phyloP scores from a whole-genome alignment of 2,113 vertebrate genomes.

The Dolichallabes microphthalmus region DNA sequence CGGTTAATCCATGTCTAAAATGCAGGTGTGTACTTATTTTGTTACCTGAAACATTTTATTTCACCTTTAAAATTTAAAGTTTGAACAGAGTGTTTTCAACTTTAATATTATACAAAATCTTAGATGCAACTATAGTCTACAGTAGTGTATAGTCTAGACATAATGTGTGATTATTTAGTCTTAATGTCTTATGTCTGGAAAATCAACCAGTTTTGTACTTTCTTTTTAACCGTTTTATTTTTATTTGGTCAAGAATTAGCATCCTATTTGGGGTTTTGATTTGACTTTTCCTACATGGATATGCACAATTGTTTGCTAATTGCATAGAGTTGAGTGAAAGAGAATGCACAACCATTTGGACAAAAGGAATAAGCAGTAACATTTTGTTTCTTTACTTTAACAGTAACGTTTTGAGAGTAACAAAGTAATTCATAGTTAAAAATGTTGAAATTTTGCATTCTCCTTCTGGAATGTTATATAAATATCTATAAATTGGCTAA shows the following conservation, averaged over 20 bases:
- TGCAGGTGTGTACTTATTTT: neutral
- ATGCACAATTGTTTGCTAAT: slow-evolving; percentile 53
- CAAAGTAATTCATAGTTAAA: neutral
- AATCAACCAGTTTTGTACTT: slow-evolving; percentile 28
- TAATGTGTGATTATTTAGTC: neutral
- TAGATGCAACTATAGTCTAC: neutral
- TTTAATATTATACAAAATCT: neutral
- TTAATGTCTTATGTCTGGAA: slow-evolving; percentile 14
- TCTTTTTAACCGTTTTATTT: slow-evolving; percentile 28
- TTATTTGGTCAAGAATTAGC: neutral
- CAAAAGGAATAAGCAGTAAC: neutral
- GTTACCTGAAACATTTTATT: neutral
- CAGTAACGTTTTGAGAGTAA: neutral
- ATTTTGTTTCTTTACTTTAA: neutral
- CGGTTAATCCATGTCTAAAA: neutral
- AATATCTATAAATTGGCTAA: neutral
- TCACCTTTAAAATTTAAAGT: neutral
- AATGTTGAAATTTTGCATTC: neutral
- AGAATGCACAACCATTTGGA: neutral
- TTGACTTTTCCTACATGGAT: slow-evolving; percentile 46
- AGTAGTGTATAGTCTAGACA: neutral
- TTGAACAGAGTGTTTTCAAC: neutral
- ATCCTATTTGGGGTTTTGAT: slow-evolving; percentile 5
- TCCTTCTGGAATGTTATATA: neutral
- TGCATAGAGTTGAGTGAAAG: neutral